phyloP scores from a whole-genome alignment of 2,797 vertebrate genomes.

The Hippopotamyrus pictus region DNA sequence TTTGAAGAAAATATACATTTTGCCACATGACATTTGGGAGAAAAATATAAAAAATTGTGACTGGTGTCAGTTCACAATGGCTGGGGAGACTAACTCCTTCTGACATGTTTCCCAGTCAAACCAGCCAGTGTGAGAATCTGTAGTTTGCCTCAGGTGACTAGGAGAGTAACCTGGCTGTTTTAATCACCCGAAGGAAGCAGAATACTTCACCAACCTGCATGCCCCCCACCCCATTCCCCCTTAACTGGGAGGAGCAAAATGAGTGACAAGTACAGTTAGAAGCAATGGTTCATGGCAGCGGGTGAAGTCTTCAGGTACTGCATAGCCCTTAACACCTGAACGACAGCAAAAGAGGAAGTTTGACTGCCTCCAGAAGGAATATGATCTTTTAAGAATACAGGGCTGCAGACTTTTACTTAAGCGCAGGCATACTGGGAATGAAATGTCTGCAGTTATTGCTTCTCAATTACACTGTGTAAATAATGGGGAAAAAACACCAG shows the following conservation, averaged over 20 bases:
- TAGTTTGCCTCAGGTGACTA: not conserved
- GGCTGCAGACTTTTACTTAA: not conserved
- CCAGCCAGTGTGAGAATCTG: not conserved
- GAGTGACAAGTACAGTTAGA: not conserved
- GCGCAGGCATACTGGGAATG: not conserved
- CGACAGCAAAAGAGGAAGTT: not conserved
- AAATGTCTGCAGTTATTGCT: not conserved
- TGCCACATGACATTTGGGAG: not conserved
- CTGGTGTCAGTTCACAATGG: not conserved
- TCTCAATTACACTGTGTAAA: conserved; percentile 20
- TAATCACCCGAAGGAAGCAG: not conserved
- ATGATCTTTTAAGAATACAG: not conserved
- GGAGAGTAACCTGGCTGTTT: not conserved
- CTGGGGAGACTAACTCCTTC: not conserved
- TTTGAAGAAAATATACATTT: not conserved
- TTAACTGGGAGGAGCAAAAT: not conserved
- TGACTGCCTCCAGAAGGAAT: not conserved
- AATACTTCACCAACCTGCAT: not conserved
- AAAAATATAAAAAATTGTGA: not conserved
- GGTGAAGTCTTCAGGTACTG: not conserved
- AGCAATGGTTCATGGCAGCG: not conserved
- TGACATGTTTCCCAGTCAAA: not conserved
- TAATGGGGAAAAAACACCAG: not conserved
- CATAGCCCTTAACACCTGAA: not conserved
- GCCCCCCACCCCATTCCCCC: not conserved